Evolutionary conservation across 2,113 vertebrate genomes (phyloP), one percentile per base, ranked within the genome.

Genomic region (Sardina pilchardus): DNA sequence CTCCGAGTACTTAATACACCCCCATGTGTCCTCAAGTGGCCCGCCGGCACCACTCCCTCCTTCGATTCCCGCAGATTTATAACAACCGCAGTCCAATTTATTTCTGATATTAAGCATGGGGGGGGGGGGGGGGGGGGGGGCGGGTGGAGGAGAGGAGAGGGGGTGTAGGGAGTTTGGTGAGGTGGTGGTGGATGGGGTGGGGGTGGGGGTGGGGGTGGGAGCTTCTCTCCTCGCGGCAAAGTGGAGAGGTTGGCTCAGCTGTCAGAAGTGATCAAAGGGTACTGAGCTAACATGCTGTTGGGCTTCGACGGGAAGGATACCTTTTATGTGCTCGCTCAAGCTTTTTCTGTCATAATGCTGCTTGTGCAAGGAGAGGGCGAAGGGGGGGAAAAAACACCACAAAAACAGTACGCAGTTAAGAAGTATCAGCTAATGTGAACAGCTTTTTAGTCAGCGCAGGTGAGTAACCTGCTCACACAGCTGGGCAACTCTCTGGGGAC

Each of bases 231-330:
- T 86, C 53, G 83, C 83, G 83, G 86, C 90, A 89, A 87, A 88
- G 89, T 88, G 78, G 85, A 84, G 86, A 87, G 86, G 87, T 86
- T 84, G 87, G 85, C 87, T 90, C 84, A 89, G 83, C 88, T 90
- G 88, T 91, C 91, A 89, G 86, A 83, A 84, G 67, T 89, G 88
- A 90, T 91, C 90, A 91, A 90, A 91, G 84, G 56, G 78, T 85
- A 44, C 81, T 39, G 83, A 71, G n/a, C 59, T 84, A 85, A 88
- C 86, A 86, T 82, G 84, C 88, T 88, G 63, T 85, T 87, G 81
- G 87, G 71, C 88, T 87, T 89, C 84, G 84, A 89, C 86, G 84
- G 81, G 87, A 63, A 88, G 83, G 81, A 85, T 82, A 88, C 82
- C 89, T 89, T 88, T 90, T 89, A 90, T 87, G 85, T 85, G 78